Evolutionary conservation across 2,797 vertebrate species (phyloP), one percentile per base, ranked within the genome.

Genomic region (Myotis pilosus): DNA sequence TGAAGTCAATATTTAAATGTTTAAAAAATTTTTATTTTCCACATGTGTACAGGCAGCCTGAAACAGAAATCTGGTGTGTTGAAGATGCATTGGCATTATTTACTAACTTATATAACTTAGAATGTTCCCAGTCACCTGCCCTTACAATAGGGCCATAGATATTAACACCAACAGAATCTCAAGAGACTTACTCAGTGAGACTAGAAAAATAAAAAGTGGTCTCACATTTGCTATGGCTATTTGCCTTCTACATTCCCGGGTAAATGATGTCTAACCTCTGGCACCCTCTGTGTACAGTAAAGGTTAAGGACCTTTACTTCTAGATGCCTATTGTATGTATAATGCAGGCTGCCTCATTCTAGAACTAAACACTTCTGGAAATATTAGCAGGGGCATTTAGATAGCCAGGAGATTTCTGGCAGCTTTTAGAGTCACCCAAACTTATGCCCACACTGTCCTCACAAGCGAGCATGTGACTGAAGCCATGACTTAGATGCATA

Each of bases 241-340:
- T 97, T 97, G 83, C 87, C 91, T 89, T 87, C 55, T 95, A 64
- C 20, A 85, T 83, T 91, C 15, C 89, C 57, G 47, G 94, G 96
- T 97, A 97, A 98, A 97, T 97, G 96, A 97, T 94, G 92, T 94
- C 66, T 93, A 96, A 83, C 95, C 95, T 89, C 74, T 30, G 93
- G 87, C 94, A 92, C 85, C 88, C 88, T 97, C 81, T 78, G 82
- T 5, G 25, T 80, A 80, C 69, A 94, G 79, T 91, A 97, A 95
- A 97, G 81, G 96, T 95, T 94, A 96, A 95, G 96, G 76, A 19
- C 10, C 4, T 83, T 90, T 87, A 66, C n/a, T 80, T 79, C 74
- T 95, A 28, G 95, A 94, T 94, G 82, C 53, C 51, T 92, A 69
- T 94, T 97, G 36, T 94, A 93, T 96, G 89, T 95, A 96, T 53